Evolutionary conservation across 1,140 invertebrate species (phyloP).

Genomic region (Rhagoletis zephyria): DNA sequence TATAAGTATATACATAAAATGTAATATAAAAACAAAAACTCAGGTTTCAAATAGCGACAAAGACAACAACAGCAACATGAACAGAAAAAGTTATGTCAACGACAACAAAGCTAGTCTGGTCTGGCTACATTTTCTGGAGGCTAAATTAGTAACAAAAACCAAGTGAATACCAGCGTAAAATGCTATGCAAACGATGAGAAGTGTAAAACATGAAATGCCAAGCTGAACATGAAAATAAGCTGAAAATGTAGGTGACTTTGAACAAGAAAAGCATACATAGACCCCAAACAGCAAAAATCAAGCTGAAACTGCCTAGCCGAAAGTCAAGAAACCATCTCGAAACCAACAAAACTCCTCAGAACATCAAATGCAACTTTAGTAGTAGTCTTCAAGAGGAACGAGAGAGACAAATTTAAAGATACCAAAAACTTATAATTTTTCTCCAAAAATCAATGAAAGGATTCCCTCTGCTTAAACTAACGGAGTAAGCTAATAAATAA

Average conservation of each 20-base stretch:
- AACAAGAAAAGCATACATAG: not conserved
- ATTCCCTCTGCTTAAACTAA: too few relatives aligned
- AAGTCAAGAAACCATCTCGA: too few relatives aligned
- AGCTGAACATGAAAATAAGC: not conserved
- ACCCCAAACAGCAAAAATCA: conserved; percentile 8
- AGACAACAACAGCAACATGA: not conserved
- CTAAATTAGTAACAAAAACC: not conserved
- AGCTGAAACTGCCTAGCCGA: not conserved
- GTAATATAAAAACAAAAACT: not conserved
- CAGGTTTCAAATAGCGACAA: not conserved
- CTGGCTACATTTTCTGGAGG: conserved; percentile 10
- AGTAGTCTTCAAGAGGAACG: too few relatives aligned
- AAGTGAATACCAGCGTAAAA: not conserved
- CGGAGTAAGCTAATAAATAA: too few relatives aligned
- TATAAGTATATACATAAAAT: too few relatives aligned
- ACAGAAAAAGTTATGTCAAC: not conserved
- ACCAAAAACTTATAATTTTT: too few relatives aligned
- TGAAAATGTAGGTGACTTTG: not conserved
- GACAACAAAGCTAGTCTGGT: conserved; percentile 2
- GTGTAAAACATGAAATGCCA: not conserved
- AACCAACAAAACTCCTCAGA: too few relatives aligned
- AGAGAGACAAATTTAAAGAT: too few relatives aligned
- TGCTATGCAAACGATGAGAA: not conserved
- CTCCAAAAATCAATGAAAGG: too few relatives aligned
- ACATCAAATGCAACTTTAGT: too few relatives aligned